Evolutionary conservation across 2,888 invertebrate species (phyloP).

Genomic region (Diloba caeruleocephala): DNA sequence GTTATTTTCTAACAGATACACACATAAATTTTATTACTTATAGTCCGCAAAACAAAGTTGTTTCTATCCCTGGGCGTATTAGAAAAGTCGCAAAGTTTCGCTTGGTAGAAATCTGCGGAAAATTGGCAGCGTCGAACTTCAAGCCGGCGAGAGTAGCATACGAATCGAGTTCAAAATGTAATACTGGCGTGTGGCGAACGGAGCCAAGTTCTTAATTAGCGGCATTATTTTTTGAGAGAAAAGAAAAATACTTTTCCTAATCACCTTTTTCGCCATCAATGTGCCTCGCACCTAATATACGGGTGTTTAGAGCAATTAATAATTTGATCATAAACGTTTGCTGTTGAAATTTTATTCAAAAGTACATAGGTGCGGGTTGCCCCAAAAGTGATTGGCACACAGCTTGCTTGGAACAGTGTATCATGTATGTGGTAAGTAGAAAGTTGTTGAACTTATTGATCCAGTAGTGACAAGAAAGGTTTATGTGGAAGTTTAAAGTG

Average conservation of each 20-base stretch:
- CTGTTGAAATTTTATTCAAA: too few relatives aligned
- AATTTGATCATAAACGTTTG: too few relatives aligned
- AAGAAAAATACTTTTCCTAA: not conserved
- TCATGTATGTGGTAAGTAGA: too few relatives aligned
- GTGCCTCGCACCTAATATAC: not conserved
- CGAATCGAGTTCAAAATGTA: conserved; percentile 48
- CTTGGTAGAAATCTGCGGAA: conserved; percentile 51
- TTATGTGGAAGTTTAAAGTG: too few relatives aligned
- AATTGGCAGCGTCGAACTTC: conserved; percentile 54
- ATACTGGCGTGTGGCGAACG: conserved; percentile 18
- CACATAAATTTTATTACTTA: conserved; percentile 4
- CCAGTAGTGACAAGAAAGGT: too few relatives aligned
- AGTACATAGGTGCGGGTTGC: too few relatives aligned
- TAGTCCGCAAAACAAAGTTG: conserved; percentile 36
- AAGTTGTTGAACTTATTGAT: too few relatives aligned
- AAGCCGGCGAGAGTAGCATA: conserved; percentile 41
- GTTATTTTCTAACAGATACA: not conserved
- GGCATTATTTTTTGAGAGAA: not conserved
- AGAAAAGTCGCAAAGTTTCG: conserved; percentile 56
- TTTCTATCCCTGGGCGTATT: conserved; percentile 47
- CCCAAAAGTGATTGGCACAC: too few relatives aligned
- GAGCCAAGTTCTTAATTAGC: conserved; percentile 38
- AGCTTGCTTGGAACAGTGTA: too few relatives aligned
- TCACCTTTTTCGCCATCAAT: not conserved
- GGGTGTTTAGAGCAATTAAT: too few relatives aligned